A percentile compares a stretch with the other conserved stretches of the same genome.
phyloP scores from a whole-genome alignment of 2,797 vertebrate genomes.

The Silurus lanzhouensis region DNA sequence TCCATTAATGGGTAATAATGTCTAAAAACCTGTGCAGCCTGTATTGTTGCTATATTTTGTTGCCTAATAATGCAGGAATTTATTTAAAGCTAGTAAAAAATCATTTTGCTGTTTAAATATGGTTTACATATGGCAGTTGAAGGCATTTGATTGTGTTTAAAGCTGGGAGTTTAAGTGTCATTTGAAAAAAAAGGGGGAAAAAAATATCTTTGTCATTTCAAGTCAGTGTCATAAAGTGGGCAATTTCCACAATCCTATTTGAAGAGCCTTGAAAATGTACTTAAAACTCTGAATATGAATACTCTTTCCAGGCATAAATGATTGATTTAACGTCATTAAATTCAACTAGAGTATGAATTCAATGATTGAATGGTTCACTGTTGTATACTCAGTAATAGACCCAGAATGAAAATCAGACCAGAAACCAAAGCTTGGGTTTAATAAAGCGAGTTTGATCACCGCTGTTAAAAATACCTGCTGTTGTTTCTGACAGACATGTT shows the following conservation, averaged over 20 bases:
- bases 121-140: neutral
- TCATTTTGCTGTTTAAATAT: no score
- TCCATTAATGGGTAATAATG: neutral
- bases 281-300: neutral
- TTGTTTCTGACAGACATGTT: constrained; percentile 72
- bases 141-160: neutral
- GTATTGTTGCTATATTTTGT: neutral
- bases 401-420: neutral
- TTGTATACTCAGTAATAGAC: neutral
- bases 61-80: neutral
- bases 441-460: neutral
- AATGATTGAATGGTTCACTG: neutral
- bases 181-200: neutral
- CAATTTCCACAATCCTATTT: neutral
- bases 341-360: neutral
- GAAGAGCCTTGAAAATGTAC: neutral
- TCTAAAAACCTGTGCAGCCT: neutral
- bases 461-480: neutral
- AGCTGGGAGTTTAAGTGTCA: neutral
- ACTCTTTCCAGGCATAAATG: neutral
- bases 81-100: no score
- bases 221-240: neutral
- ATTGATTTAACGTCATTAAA: neutral
- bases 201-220: neutral
- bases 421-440: neutral